Evolutionary conservation across 2,113 vertebrate genomes (phyloP).

Genomic region (Lycocorax pyrrhopterus): DNA sequence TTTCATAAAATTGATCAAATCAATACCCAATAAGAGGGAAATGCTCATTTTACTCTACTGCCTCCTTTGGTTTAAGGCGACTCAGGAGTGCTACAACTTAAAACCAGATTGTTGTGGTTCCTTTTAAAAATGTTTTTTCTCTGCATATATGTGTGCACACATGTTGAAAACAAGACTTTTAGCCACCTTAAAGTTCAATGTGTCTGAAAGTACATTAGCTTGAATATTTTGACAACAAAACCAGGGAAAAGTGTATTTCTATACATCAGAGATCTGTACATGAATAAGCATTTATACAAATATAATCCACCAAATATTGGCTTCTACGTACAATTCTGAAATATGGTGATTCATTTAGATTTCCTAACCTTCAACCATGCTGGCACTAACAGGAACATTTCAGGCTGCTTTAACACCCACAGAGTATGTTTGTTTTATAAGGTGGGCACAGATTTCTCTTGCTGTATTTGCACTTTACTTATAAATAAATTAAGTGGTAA

Average conservation of each 20-base stretch:
- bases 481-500: slow-evolving; percentile 78
- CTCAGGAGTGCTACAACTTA: background rate
- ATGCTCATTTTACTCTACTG: slow-evolving; percentile 7
- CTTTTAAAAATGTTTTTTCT: slow-evolving; percentile 7
- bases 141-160: background rate
- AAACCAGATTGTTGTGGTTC: background rate
- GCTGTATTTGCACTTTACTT: slow-evolving; percentile 25
- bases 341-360: slow-evolving; percentile 47
- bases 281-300: slow-evolving; percentile 63
- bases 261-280: slow-evolving; percentile 53
- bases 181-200: slow-evolving; percentile 4
- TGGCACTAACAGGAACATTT: slow-evolving; percentile 59
- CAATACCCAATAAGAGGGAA: slow-evolving; percentile 7
- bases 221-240: slow-evolving; percentile 24
- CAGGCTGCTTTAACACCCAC: slow-evolving; percentile 36
- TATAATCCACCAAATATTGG: slow-evolving; percentile 71
- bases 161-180: slow-evolving; percentile 11
- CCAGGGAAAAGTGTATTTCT: background rate
- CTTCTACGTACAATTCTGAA: slow-evolving; percentile 60
- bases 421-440: slow-evolving; percentile 5
- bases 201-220: background rate
- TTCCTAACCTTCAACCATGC: slow-evolving; percentile 51
- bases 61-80: background rate
- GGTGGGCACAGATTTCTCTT: background rate
- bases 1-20: slow-evolving; percentile 7